A percentile compares a stretch with the other conserved stretches of the same genome.
phyloP scores from a whole-genome alignment of 2,797 vertebrate genomes.

The Botia almorhae region DNA sequence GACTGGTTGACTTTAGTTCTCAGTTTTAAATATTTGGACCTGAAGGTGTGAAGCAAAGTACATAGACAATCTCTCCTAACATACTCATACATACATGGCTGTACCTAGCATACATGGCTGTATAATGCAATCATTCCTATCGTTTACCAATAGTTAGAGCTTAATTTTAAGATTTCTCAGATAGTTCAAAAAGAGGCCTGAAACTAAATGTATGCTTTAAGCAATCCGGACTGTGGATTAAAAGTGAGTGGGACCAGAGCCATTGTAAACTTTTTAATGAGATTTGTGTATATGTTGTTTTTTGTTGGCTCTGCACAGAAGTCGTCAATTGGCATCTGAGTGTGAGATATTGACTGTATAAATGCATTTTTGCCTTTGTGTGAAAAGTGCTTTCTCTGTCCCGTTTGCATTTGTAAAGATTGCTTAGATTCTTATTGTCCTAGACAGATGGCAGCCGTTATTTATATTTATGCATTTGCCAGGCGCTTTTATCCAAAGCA shows the following conservation, averaged over 20 bases:
- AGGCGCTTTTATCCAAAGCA: too few relatives aligned
- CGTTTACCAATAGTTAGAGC: too few relatives aligned
- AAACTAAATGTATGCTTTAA: too few relatives aligned
- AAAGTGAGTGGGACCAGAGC: neutral
- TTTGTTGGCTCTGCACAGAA: neutral
- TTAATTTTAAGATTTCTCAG: too few relatives aligned
- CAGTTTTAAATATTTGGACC: conserved; percentile 23
- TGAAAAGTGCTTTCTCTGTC: too few relatives aligned
- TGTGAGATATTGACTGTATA: neutral
- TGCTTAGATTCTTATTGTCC: too few relatives aligned
- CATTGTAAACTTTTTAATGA: neutral
- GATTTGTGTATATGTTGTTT: neutral
- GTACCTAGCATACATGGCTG: too few relatives aligned
- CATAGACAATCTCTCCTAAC: conserved; percentile 23
- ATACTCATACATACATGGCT: neutral
- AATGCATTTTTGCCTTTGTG: too few relatives aligned
- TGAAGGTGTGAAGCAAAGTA: neutral
- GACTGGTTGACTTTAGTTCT: conserved; percentile 7
- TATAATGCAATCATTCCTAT: too few relatives aligned
- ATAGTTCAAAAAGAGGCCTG: too few relatives aligned
- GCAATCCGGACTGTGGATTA: neutral
- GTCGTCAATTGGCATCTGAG: neutral
- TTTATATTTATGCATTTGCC: too few relatives aligned
- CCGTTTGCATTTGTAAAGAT: too few relatives aligned
- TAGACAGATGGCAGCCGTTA: neutral